Conservation (phyloP, 2,888 invertebrate genomes). For the Epinotia demarniana region DNA sequence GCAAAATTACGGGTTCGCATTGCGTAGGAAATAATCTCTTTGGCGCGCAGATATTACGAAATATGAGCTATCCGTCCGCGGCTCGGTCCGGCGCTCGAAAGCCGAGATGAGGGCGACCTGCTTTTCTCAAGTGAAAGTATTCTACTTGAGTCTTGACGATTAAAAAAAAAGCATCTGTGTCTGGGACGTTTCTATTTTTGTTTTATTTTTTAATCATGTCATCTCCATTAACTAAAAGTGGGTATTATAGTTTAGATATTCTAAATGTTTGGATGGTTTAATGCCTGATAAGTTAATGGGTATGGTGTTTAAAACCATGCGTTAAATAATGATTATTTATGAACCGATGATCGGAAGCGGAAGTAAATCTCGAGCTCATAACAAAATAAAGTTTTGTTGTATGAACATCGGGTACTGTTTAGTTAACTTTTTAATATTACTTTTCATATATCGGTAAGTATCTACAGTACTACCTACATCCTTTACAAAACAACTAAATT, state of each 20-base stretch:
- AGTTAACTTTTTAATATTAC: too few relatives aligned
- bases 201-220: neutral
- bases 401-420: too few relatives aligned
- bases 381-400: too few relatives aligned
- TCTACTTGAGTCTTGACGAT: constrained; percentile 34
- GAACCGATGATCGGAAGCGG: too few relatives aligned
- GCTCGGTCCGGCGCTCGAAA: constrained; percentile 65
- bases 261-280: neutral
- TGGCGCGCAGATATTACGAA: constrained; percentile 57
- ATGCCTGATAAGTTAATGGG: neutral
- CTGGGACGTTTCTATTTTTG: constrained; percentile 21
- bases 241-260: neutral
- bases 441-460: too few relatives aligned
- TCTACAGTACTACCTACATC: too few relatives aligned
- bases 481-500: too few relatives aligned
- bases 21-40: constrained; percentile 41
- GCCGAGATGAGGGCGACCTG: constrained; percentile 64
- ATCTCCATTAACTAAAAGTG: neutral
- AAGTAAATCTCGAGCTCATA: too few relatives aligned
- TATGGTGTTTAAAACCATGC: neutral
- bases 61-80: constrained; percentile 56
- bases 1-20: constrained; percentile 19
- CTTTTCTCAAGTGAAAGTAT: constrained; percentile 75
- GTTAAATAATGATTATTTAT: neutral
- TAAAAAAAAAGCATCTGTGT: constrained; percentile 31